Evolutionary conservation across 2,888 invertebrate genomes (phyloP).

Genomic region (Acleris cristana): DNA sequence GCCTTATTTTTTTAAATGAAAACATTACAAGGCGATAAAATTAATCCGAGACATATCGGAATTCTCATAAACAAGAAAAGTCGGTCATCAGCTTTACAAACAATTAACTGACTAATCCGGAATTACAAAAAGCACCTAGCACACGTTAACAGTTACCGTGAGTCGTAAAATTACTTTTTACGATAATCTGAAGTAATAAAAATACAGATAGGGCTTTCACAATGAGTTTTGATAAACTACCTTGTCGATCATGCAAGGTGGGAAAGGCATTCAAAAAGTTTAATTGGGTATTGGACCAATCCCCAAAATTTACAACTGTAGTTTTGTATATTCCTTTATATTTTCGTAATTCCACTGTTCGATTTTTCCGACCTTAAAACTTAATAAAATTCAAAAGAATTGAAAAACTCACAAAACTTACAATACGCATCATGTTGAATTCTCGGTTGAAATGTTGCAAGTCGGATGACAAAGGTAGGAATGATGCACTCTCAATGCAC

Average conservation of each 20-base stretch:
- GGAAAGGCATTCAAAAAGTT: neutral
- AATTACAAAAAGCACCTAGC: slow-evolving; percentile 13
- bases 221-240: neutral
- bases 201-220: slow-evolving; percentile 8
- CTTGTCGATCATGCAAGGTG: too few species aligned
- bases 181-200: slow-evolving; percentile 7
- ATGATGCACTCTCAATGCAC: slow-evolving; percentile 76
- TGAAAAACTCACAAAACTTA: slow-evolving; percentile 56
- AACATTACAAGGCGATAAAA: slow-evolving; percentile 11
- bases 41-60: slow-evolving; percentile 9
- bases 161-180: slow-evolving; percentile 25
- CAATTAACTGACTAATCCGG: slow-evolving; percentile 20
- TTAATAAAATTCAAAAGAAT: too few species aligned
- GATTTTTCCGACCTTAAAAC: too few species aligned
- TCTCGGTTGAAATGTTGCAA: slow-evolving; percentile 50
- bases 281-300: neutral
- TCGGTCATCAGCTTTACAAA: slow-evolving; percentile 10
- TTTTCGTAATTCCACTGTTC: neutral
- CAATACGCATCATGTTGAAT: slow-evolving; percentile 68
- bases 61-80: slow-evolving; percentile 18
- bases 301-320: neutral
- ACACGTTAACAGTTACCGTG: slow-evolving; percentile 18
- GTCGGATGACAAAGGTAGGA: slow-evolving; percentile 60
- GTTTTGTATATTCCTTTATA: neutral
- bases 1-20: too few species aligned